phyloP scores from a whole-genome alignment of 2,797 vertebrate species.

The Acrocephalus scirpaceus region DNA sequence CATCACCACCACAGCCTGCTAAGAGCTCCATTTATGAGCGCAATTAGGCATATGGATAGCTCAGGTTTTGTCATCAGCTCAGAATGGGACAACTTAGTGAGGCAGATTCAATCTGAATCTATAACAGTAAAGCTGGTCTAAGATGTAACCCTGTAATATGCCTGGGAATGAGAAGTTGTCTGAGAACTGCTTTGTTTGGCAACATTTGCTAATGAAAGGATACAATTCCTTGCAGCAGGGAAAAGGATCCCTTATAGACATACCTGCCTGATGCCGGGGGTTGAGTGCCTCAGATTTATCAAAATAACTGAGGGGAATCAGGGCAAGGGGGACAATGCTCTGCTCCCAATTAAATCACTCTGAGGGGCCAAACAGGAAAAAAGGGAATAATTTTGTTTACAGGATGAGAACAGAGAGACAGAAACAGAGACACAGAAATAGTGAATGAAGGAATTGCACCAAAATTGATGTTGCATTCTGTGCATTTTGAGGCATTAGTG shows the following conservation, averaged over 20 bases:
- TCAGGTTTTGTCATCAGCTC: constrained; percentile 50
- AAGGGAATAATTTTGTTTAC: background rate
- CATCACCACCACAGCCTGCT: constrained; percentile 28
- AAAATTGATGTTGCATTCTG: background rate
- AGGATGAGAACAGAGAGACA: background rate
- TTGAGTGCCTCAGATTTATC: background rate
- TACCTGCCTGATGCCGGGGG: background rate
- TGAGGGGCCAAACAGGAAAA: background rate
- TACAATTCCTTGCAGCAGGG: background rate
- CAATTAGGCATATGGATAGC: constrained; percentile 69
- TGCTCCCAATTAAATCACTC: background rate
- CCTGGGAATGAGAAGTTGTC: constrained; percentile 32
- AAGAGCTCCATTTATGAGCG: constrained; percentile 56
- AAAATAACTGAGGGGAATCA: background rate
- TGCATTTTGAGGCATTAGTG: background rate
- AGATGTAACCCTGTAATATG: constrained; percentile 36
- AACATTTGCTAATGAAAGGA: background rate
- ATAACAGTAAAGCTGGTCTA: constrained; percentile 27
- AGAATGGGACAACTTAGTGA: constrained; percentile 28
- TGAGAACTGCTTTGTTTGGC: constrained; percentile 10
- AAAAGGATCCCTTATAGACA: background rate
- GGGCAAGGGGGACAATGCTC: background rate
- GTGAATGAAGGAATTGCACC: background rate
- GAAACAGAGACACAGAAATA: background rate
- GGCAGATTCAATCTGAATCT: constrained; percentile 57